Base-by-base conservation (phyloP, 2,888 invertebrate species). In the Pardosa pseudoannulata region DNA sequence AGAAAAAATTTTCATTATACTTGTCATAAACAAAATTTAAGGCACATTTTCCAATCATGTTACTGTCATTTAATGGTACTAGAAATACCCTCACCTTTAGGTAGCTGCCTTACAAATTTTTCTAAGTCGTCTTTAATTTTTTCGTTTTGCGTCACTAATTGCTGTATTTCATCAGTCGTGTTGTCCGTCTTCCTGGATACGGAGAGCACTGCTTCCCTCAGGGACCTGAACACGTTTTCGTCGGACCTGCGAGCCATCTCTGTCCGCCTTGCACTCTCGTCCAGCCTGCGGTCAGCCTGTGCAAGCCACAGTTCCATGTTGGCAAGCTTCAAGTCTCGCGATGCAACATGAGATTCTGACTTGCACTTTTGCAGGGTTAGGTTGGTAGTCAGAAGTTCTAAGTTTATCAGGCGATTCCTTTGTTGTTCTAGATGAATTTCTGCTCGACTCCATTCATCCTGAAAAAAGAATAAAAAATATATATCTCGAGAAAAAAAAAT, bases 71-170 rank as follows among this genome's bases (percentile, higher is more conserved):
- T n/a, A n/a, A n/a, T n/a, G n/a, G n/a, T n/a, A n/a, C n/a, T n/a
- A n/a, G 5, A 46, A 46, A 11, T 11, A 23, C 11, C 1, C 68
- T 65, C 16, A 87, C 87, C 80, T 72, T 71, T 87, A 7, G 87
- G 87, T 11, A 87, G 39, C 13, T 62, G 62, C 7, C 71, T 65
- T 23, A 81, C 56, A 32, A 87, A 87, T 6, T 81, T 87, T 6
- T 73, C 36, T 31, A 87, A 13, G n/a, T 80, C 71, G 13, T 31
- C 27, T 13, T 67, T 50, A 9, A 74, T 1, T 36, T 32, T 32
- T 5, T 16, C 36, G 36, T 86, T 31, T 28, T 50, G 29, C 0
- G 68, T 64, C 0, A 32, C 31, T 16, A 86, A n/a, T 6, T 56
- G 7, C 16, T n/a, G 13, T 13, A 74, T 1, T 16, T 76, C 72